Conservation (phyloP, 2,888 invertebrate genomes). For the Pocota personata region DNA sequence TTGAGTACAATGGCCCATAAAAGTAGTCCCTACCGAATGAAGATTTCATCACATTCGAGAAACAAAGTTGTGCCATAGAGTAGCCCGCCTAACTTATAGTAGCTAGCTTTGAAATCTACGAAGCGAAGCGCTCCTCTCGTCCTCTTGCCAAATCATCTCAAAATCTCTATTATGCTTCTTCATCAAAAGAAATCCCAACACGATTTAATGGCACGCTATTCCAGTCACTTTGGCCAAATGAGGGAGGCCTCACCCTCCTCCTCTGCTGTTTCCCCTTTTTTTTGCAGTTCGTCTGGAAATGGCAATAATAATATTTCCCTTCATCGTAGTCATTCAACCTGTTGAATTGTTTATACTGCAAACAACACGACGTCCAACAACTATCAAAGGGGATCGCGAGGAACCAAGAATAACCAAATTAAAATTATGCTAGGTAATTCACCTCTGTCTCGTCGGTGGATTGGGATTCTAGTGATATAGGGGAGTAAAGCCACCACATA, state of each 20-base stretch:
- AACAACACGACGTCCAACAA: conserved; percentile 23
- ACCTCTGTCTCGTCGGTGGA: conserved; percentile 48
- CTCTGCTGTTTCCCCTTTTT: background rate
- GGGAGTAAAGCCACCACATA: conserved; percentile 43
- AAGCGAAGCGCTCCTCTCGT: conserved; percentile 46
- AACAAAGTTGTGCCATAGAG: conserved; percentile 44
- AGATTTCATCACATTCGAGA: conserved; percentile 49
- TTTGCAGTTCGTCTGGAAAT: conserved; percentile 53
- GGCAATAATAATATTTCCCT: conserved; percentile 69
- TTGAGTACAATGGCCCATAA: conserved; percentile 51
- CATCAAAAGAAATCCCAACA: conserved; percentile 67
- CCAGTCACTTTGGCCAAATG: conserved; percentile 60
- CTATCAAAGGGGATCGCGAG: conserved; percentile 33
- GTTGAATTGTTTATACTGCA: conserved; percentile 72
- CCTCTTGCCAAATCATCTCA: conserved; percentile 28
- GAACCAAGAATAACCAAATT: conserved; percentile 66
- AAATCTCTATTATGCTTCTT: conserved; percentile 22
- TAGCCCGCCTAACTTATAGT: conserved; percentile 24
- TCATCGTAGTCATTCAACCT: conserved; percentile 70
- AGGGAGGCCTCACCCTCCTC: conserved; percentile 44
- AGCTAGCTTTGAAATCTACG: conserved; percentile 26
- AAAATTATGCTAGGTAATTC: conserved; percentile 71
- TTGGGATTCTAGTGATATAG: conserved; percentile 57
- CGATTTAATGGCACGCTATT: conserved; percentile 69
- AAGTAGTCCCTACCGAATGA: conserved; percentile 34